Evolutionary conservation across 2,113 vertebrate genomes (phyloP).

Genomic region (Odobenus rosmarus): DNA sequence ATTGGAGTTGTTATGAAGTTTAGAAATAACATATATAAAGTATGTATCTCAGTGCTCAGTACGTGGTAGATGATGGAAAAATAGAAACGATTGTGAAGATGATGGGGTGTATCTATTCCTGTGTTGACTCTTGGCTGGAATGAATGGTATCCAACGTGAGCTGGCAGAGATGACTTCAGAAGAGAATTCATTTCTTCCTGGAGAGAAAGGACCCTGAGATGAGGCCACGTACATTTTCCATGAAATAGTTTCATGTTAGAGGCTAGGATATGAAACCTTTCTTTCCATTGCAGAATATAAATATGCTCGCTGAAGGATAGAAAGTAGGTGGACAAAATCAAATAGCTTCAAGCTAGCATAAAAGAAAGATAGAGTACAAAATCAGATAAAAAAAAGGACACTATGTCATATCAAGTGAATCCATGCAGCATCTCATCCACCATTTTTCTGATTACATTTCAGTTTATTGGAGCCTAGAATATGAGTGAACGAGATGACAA

Average conservation of each 20-base stretch:
- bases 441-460: conserved; percentile 42
- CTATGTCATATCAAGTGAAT: neutral
- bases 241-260: neutral
- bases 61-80: neutral
- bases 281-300: conserved; percentile 53
- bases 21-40: neutral
- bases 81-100: neutral
- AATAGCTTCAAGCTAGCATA: conserved; percentile 49
- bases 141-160: neutral
- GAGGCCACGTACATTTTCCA: neutral
- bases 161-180: neutral
- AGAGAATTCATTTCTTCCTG: conserved; percentile 46
- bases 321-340: conserved; percentile 44
- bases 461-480: neutral
- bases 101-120: neutral
- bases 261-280: conserved; percentile 13
- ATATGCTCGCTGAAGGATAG: neutral
- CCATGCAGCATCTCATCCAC: neutral
- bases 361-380: conserved; percentile 52
- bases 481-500: neutral
- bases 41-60: neutral
- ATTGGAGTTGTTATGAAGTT: neutral
- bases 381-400: conserved; percentile 5
- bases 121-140: neutral
- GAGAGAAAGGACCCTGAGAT: neutral